phyloP scores from a whole-genome alignment of 2,888 invertebrate species.

The Drosophila mercatorum region DNA sequence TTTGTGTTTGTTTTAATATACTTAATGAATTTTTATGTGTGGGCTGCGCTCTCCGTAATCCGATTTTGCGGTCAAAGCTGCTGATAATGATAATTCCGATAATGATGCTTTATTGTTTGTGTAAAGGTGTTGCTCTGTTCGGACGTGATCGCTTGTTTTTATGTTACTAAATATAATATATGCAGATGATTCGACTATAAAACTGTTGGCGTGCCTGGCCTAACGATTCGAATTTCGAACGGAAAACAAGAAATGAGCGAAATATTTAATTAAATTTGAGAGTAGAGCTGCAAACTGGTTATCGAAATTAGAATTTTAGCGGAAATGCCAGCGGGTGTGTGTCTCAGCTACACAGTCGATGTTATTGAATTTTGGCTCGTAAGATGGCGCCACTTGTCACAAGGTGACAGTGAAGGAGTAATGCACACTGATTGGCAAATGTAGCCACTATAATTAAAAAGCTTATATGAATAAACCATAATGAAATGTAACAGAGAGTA shows the following conservation, averaged over 20 bases:
- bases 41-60: slow-evolving; percentile 41
- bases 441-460: background rate
- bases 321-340: background rate
- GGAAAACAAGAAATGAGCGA: slow-evolving; percentile 35
- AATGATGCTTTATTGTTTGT: slow-evolving; percentile 78
- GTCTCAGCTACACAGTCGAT: slow-evolving; percentile 5
- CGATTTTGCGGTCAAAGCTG: slow-evolving; percentile 74
- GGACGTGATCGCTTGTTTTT: slow-evolving; percentile 43
- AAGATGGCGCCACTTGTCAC: slow-evolving; percentile 12
- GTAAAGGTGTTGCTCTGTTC: slow-evolving; percentile 75
- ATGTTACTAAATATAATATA: slow-evolving; percentile 70
- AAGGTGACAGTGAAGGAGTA: background rate
- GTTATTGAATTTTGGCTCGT: background rate
- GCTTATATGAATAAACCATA: background rate
- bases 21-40: slow-evolving; percentile 71
- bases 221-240: slow-evolving; percentile 28
- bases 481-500: background rate
- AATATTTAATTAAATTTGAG: slow-evolving; percentile 36
- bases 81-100: slow-evolving; percentile 77
- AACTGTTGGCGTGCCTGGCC: slow-evolving; percentile 46
- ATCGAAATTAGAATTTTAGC: slow-evolving; percentile 15
- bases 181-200: slow-evolving; percentile 63
- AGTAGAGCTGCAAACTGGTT: slow-evolving; percentile 35
- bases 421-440: background rate
- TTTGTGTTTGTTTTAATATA: slow-evolving; percentile 80